phyloP scores from a whole-genome alignment of 2,888 invertebrate genomes.

The Eristalis arbustorum region DNA sequence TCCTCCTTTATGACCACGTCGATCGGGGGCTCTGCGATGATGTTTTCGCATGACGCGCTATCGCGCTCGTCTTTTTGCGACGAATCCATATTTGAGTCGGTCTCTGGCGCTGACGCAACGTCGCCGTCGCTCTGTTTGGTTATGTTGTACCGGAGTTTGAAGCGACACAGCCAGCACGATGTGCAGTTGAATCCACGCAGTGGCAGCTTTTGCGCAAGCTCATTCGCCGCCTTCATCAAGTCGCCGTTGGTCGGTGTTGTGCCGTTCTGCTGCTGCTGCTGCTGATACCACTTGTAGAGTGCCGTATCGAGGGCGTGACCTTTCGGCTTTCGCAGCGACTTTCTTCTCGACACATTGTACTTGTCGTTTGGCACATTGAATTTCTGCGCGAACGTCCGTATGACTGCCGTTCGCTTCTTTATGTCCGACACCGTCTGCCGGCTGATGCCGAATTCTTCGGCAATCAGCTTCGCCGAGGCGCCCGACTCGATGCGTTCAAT shows the following conservation, averaged over 20 bases:
- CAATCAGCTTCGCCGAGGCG: constrained; percentile 2
- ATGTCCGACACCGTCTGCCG: constrained; percentile 51
- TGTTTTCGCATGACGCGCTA: not conserved
- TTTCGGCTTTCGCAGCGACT: constrained; percentile 20
- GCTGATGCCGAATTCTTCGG: constrained; percentile 43
- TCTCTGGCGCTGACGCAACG: not conserved
- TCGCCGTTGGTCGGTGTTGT: not conserved
- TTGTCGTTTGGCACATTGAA: constrained; percentile 9
- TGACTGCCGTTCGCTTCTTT: constrained; percentile 9
- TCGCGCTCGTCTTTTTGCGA: not conserved
- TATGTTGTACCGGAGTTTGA: constrained; percentile 24
- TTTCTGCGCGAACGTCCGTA: constrained; percentile 17
- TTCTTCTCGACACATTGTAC: constrained; percentile 9
- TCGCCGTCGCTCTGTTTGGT: not conserved
- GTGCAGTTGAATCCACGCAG: not conserved
- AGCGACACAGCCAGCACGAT: constrained; percentile 12
- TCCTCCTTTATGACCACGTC: constrained; percentile 35
- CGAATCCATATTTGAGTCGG: not conserved
- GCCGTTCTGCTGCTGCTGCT: not conserved
- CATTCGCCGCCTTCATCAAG: not conserved
- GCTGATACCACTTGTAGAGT: constrained; percentile 30
- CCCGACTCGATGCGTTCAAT: constrained; percentile 36
- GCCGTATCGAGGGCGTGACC: constrained; percentile 9
- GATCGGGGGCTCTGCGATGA: not conserved
- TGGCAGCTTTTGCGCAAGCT: constrained; percentile 8